Base-by-base conservation (phyloP, 2,888 invertebrate genomes). In the Himalopsyche anomala region DNA sequence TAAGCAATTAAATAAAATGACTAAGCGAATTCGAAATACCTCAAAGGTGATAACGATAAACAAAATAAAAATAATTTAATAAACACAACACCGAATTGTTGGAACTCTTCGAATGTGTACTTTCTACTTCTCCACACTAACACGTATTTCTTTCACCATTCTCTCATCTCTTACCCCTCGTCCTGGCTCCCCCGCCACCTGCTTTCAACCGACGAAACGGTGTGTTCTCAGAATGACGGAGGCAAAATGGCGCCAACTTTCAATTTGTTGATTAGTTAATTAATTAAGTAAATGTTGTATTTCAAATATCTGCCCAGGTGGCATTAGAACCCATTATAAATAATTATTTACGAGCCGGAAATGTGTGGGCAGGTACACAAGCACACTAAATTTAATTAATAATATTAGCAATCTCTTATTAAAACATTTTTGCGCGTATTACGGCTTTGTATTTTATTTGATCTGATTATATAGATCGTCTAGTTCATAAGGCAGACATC, bases 251-350 rank as follows among this genome's bases (percentile, higher is more conserved):
- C 45, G 80, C 80, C 80, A 19, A 80, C 45, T 80, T 74, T 74
- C 45, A 80, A 80, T 80, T 80, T 80, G 80, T 80, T 80, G 51
- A 80, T 80, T 45, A 80, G 51, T 80, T 42, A n/a, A 80, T 74
- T 80, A 80, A 80, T 80, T 51, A 80, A 80, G 42, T 80, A 40
- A 80, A 80, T 45, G 74, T 74, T 74, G 36, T 74, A 36, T 74
- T 74, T 36, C 74, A 74, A 74, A 74, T 74, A 74, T 74, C 74
- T 74, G 74, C 74, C 74, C 74, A 74, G 74, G 74, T 74, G 74
- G 74, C 36, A 74, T 38, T 74, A 74, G 38, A 74, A 2, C 28
- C 74, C 74, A 74, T 74, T 74, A 74, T 74, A 74, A 74, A 74
- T 74, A 38, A 74, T 74, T 74, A 74, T 74, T 74, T 38, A 74